A percentile compares a stretch with the other conserved stretches of the same genome.
These are phyloP conservation scores for Characodon lateralis DNA, from an alignment of 2,797 vertebrate genomes.

Conservation along the genomic window DNA sequence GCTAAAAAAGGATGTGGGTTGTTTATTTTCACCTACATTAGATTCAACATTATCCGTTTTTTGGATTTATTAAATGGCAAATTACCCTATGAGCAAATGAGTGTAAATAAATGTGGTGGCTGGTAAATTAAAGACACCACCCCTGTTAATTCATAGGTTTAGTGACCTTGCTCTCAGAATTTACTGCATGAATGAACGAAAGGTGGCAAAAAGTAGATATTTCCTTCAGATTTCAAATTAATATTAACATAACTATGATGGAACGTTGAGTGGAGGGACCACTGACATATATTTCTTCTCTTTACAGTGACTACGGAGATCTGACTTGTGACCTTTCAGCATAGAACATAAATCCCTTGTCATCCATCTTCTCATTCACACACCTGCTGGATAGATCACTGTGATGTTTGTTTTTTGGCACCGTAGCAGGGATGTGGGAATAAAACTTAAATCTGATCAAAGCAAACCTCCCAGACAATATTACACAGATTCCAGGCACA, in stretches of 20 bases:
- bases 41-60: too few species aligned
- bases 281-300: background rate
- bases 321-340: conserved; percentile 10
- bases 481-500: conserved; percentile 53
- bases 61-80: too few species aligned
- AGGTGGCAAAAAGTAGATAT: too few species aligned
- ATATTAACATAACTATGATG: background rate
- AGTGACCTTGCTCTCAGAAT: background rate
- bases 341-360: conserved; percentile 7
- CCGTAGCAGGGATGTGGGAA: conserved; percentile 1
- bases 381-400: conserved; percentile 4
- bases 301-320: background rate
- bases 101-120: too few species aligned
- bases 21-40: too few species aligned
- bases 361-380: background rate
- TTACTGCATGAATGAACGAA: background rate
- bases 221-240: too few species aligned
- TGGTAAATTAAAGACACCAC: background rate
- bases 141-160: too few species aligned
- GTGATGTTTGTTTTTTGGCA: background rate
- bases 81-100: background rate
- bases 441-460: conserved; percentile 40
- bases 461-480: conserved; percentile 22
- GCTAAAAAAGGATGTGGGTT: too few species aligned
- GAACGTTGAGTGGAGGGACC: background rate